Percentiles rank a stretch among this genome's conserved stretches.
These are phyloP conservation scores for Esox masquinongy DNA, from an alignment of 2,797 vertebrate genomes.

Conservation along the genomic window DNA sequence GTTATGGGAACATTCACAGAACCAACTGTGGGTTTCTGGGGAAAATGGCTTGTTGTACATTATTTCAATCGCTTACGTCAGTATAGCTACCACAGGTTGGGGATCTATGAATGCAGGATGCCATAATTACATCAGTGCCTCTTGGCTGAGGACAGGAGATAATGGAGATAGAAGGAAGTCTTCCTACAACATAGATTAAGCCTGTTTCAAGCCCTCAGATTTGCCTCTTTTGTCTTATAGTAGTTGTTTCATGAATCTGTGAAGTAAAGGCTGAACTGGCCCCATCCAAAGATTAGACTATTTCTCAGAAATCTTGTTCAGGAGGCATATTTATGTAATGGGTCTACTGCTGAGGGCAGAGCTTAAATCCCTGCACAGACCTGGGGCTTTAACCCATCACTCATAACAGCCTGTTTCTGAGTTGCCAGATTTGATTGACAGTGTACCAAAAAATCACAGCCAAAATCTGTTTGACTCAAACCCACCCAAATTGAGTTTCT, in stretches of 20 bases:
- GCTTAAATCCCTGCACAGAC: too few species aligned
- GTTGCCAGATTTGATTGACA: too few species aligned
- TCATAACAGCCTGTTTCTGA: too few species aligned
- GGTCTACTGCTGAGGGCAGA: too few species aligned
- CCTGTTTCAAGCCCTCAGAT: background rate
- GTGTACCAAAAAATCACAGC: too few species aligned
- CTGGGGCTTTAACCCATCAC: too few species aligned
- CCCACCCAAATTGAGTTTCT: too few species aligned
- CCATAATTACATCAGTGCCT: background rate
- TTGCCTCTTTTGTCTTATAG: background rate
- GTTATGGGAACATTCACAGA: background rate
- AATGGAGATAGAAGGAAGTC: background rate
- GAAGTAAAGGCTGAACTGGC: background rate
- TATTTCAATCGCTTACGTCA: background rate
- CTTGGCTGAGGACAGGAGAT: slow-evolving; percentile 1
- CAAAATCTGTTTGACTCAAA: too few species aligned
- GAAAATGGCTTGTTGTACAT: background rate
- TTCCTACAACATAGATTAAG: background rate
- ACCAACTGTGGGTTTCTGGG: too few species aligned
- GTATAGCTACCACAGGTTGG: background rate
- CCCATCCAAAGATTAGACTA: slow-evolving; percentile 12
- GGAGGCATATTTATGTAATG: too few species aligned
- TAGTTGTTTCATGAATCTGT: background rate
- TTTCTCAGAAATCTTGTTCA: too few species aligned
- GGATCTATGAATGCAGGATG: background rate